Conservation (phyloP, 2,888 invertebrate species). For the Hypercompe scribonia region DNA sequence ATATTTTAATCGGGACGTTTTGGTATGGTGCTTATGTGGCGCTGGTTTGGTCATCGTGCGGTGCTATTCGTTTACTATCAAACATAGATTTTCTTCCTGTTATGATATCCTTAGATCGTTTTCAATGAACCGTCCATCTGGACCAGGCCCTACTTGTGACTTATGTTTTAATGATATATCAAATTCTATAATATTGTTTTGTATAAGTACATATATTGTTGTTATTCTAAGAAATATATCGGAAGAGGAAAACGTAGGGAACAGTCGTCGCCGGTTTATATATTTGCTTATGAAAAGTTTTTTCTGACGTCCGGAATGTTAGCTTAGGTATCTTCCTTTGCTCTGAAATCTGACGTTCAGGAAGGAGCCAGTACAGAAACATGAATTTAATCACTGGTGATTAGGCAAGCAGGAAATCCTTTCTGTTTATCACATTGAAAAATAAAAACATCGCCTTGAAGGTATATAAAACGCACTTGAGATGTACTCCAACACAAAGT, state of each 20-base stretch:
- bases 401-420: background rate
- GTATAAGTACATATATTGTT: too few relatives aligned
- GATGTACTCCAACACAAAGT: slow-evolving; percentile 10
- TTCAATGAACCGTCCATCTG: slow-evolving; percentile 1
- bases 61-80: slow-evolving; percentile 38
- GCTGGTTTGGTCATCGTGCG: slow-evolving; percentile 24
- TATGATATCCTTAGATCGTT: slow-evolving; percentile 36
- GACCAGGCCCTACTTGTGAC: too few relatives aligned
- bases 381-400: too few relatives aligned
- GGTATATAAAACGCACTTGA: slow-evolving; percentile 12
- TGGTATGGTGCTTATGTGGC: slow-evolving; percentile 25
- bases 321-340: background rate
- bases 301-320: background rate
- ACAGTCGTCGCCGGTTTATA: too few relatives aligned
- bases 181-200: too few relatives aligned
- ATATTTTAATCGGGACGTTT: slow-evolving; percentile 59
- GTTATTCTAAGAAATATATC: too few relatives aligned
- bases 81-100: slow-evolving; percentile 35
- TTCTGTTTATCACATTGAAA: background rate
- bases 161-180: background rate
- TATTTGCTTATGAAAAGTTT: background rate
- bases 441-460: background rate
- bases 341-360: background rate
- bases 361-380: too few relatives aligned
- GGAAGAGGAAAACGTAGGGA: too few relatives aligned